Evolutionary conservation across 2,113 vertebrate species (phyloP).

Genomic region (Zosterops lateralis): DNA sequence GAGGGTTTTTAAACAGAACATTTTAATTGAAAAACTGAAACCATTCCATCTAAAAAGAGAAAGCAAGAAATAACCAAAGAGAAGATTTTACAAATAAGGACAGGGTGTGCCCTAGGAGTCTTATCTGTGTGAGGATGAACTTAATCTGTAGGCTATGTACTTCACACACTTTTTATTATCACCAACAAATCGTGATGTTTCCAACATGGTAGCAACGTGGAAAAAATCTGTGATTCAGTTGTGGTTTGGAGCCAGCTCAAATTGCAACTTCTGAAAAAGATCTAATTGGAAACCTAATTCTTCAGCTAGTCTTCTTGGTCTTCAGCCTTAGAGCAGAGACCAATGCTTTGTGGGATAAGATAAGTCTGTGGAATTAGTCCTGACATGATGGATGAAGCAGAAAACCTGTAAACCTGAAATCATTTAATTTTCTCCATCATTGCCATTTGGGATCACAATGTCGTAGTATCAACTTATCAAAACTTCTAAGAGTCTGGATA

Average conservation of each 20-base stretch:
- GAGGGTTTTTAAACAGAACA: constrained; percentile 1
- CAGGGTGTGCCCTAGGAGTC: background rate
- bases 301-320: background rate
- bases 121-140: background rate
- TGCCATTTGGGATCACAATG: background rate
- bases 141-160: background rate
- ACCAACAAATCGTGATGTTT: background rate
- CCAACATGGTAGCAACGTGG: constrained; percentile 63
- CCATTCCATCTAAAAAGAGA: background rate
- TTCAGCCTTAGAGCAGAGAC: background rate
- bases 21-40: constrained; percentile 43
- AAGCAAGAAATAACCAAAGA: background rate
- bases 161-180: constrained; percentile 16
- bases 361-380: background rate
- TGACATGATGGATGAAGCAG: background rate
- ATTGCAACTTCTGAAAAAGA: constrained; percentile 52
- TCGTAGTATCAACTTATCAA: background rate
- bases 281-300: constrained; percentile 44
- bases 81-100: background rate
- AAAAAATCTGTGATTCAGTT: constrained; percentile 57
- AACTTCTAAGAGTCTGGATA: background rate
- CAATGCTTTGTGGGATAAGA: background rate
- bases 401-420: background rate
- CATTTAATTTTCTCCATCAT: background rate
- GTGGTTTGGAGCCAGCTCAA: constrained; percentile 59